phyloP scores from a whole-genome alignment of 2,113 vertebrate species.

The Piprites chloris region DNA sequence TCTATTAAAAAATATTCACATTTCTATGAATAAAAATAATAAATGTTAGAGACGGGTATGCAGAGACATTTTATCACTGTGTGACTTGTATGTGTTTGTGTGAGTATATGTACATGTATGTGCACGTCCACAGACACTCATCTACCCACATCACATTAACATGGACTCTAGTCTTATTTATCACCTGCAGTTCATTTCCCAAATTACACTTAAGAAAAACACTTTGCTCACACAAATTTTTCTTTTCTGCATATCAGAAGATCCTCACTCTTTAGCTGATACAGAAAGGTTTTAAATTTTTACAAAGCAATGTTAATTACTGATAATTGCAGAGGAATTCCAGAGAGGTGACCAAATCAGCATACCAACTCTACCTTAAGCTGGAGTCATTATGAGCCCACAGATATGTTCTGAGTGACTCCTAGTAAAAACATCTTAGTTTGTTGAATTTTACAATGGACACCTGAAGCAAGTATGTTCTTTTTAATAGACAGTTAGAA shows the following conservation, averaged over 20 bases:
- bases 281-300: not conserved
- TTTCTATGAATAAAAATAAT: no score
- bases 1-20: no score
- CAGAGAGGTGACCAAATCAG: not conserved
- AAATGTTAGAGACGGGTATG: not conserved
- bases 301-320: not conserved
- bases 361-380: not conserved
- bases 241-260: not conserved
- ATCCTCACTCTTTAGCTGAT: not conserved
- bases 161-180: not conserved
- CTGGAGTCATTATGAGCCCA: not conserved
- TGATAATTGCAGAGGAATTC: not conserved
- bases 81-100: not conserved
- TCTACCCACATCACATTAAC: not conserved
- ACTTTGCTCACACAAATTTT: not conserved
- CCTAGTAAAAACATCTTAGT: not conserved
- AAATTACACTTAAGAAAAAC: not conserved
- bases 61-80: not conserved
- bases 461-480: not conserved
- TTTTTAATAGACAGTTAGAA: not conserved
- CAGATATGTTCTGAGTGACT: not conserved
- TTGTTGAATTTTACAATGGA: not conserved
- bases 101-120: no score
- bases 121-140: not conserved
- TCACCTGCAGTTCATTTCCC: not conserved